Evolutionary conservation across 2,797 vertebrate genomes (phyloP), one percentile per base, ranked within the genome.

Genomic region (Masticophis lateralis): DNA sequence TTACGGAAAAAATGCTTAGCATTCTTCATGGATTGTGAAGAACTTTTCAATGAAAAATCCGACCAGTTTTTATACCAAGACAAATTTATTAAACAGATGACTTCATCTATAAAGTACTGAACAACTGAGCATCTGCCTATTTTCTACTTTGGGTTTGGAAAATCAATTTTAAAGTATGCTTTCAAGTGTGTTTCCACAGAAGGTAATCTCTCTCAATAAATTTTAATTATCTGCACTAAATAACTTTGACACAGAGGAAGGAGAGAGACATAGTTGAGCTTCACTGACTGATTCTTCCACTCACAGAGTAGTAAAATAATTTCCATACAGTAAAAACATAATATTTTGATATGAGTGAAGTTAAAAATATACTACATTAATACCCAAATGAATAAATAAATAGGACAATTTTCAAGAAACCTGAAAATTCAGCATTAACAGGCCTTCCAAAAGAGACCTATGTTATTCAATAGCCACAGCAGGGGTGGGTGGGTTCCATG

Each of bases 81-180:
- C n/a, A 59, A 89, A 93, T 95, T 95, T 12, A 93, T 94, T 95
- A 95, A 93, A 92, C 4, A 92, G 87, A 93, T 88, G 53, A 93
- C 96, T 95, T 89, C 89, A 94, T 92, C 92, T 95, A 90, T 87
- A 25, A 92, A 91, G 6, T 83, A 93, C 61, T 47, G 37, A 95
- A 63, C 32, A 94, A 93, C 14, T 37, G 79, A 90, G 66, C 9
- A 51, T 93, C 59, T 22, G 87, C 66, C 69, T 57, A 56, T 96
- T 92, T 94, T 94, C 28, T 94, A 92, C 94, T 95, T 91, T 89
- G 88, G 51, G 93, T 94, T 37, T 89, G 90, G 55, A 92, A 83
- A 60, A 92, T 51, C 86, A 32, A 88, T 94, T 79, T 94, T 60
- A 87, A 89, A 94, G 86, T 92, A 91, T 92, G 56, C 51, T 32